Percentiles rank a stretch among this genome's conserved stretches.
Evolutionary conservation across 2,797 vertebrate genomes (phyloP).

Genomic region (Arremon aurantiirostris): DNA sequence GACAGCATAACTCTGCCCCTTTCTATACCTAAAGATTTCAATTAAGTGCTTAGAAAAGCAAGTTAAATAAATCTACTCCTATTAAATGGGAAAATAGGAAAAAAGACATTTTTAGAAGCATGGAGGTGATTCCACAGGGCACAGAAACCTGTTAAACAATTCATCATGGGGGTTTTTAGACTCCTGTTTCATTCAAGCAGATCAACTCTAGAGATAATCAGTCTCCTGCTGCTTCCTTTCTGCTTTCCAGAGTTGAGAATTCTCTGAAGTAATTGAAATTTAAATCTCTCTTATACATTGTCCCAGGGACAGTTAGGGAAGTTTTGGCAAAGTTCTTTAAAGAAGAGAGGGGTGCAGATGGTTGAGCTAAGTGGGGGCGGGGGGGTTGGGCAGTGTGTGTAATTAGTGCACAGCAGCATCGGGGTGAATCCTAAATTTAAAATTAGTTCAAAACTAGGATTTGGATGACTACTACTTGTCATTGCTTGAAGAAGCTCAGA

Average conservation of each 20-base stretch:
- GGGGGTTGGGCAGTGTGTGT: accelerated
- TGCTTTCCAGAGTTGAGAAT: not conserved
- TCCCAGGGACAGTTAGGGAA: not conserved
- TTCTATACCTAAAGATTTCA: slow-evolving; percentile 10
- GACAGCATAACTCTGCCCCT: not conserved
- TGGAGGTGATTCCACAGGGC: not conserved
- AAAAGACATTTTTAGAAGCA: not conserved
- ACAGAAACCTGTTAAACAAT: not conserved
- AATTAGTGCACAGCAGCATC: not conserved
- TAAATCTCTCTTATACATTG: not conserved
- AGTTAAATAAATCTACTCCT: not conserved
- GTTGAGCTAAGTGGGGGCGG: not conserved
- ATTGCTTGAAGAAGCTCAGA: not conserved
- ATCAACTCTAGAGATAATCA: not conserved
- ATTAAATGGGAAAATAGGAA: not conserved
- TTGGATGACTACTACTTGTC: not conserved
- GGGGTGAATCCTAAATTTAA: not conserved
- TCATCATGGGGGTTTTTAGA: not conserved
- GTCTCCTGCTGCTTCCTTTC: not conserved
- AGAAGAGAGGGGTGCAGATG: not conserved
- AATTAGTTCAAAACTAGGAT: not conserved
- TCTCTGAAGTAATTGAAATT: not conserved
- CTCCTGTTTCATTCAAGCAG: not conserved
- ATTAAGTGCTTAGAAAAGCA: not conserved
- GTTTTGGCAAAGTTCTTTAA: not conserved